A percentile compares a stretch with the other conserved stretches of the same genome.
phyloP scores from a whole-genome alignment of 1,140 invertebrate genomes.

The Pantala flavescens region DNA sequence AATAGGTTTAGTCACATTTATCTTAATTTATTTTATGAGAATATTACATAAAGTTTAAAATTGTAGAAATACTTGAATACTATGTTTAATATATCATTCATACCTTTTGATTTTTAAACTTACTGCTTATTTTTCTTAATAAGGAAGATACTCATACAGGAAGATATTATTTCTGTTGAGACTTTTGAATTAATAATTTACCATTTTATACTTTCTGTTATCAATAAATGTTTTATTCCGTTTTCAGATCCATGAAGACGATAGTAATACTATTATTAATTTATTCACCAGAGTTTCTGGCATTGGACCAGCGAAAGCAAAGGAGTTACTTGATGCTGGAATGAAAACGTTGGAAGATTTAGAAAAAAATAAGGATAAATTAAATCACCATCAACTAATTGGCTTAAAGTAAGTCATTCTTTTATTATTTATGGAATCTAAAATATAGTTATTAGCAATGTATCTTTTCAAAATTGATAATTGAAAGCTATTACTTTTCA shows the following conservation, averaged over 20 bases:
- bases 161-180: constrained; percentile 13
- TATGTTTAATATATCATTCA: too few relatives aligned
- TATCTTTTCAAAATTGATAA: too few relatives aligned
- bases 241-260: constrained; percentile 57
- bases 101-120: too few relatives aligned
- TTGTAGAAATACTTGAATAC: too few relatives aligned
- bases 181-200: constrained; percentile 10
- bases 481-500: too few relatives aligned
- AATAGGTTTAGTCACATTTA: too few relatives aligned
- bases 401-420: constrained; percentile 55
- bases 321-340: constrained; percentile 52
- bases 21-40: too few relatives aligned
- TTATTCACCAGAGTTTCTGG: constrained; percentile 59
- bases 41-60: too few relatives aligned
- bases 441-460: too few relatives aligned
- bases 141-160: too few relatives aligned
- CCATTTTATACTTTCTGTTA: not conserved
- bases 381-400: constrained; percentile 64
- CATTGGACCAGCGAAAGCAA: constrained; percentile 69
- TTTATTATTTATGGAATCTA: too few relatives aligned
- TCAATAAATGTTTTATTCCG: constrained; percentile 20
- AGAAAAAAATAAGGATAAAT: constrained; percentile 44
- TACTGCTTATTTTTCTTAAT: too few relatives aligned
- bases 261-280: constrained; percentile 52
- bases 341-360: constrained; percentile 59